Conservation (phyloP, 2,888 invertebrate species). For the Blastobasis adustella region DNA sequence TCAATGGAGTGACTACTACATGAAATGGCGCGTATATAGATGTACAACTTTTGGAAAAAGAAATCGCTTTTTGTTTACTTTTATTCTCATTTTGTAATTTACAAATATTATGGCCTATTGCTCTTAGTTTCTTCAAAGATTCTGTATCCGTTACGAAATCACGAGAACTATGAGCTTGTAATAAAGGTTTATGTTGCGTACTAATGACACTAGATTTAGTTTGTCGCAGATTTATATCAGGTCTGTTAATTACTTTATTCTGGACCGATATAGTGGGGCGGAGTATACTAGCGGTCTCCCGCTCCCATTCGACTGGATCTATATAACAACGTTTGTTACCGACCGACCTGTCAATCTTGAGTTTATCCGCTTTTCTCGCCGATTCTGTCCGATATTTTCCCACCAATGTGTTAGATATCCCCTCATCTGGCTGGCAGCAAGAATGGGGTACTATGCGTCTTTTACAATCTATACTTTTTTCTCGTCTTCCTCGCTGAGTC, state of each 20-base stretch:
- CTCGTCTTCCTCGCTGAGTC: slow-evolving; percentile 60
- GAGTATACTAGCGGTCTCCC: slow-evolving; percentile 72
- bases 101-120: slow-evolving; percentile 60
- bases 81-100: slow-evolving; percentile 51
- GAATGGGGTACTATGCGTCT: slow-evolving; percentile 57
- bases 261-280: slow-evolving; percentile 64
- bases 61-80: slow-evolving; percentile 46
- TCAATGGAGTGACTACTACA: slow-evolving; percentile 50
- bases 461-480: slow-evolving; percentile 61
- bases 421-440: slow-evolving; percentile 54
- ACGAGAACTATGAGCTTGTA: slow-evolving; percentile 38
- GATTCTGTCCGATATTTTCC: slow-evolving; percentile 62
- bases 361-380: slow-evolving; percentile 45
- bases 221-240: slow-evolving; percentile 44
- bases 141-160: slow-evolving; percentile 40
- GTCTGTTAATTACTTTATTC: slow-evolving; percentile 44
- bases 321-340: slow-evolving; percentile 73
- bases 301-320: slow-evolving; percentile 70
- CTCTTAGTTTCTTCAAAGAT: slow-evolving; percentile 58
- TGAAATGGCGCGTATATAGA: slow-evolving; percentile 58
- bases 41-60: slow-evolving; percentile 57
- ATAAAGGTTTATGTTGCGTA: slow-evolving; percentile 30
- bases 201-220: slow-evolving; percentile 46
- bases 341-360: slow-evolving; percentile 60
- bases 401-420: slow-evolving; percentile 27